These are phyloP conservation scores for Panulirus ornatus DNA, from an alignment of 1,140 invertebrate species.

Conservation along the genomic window DNA sequence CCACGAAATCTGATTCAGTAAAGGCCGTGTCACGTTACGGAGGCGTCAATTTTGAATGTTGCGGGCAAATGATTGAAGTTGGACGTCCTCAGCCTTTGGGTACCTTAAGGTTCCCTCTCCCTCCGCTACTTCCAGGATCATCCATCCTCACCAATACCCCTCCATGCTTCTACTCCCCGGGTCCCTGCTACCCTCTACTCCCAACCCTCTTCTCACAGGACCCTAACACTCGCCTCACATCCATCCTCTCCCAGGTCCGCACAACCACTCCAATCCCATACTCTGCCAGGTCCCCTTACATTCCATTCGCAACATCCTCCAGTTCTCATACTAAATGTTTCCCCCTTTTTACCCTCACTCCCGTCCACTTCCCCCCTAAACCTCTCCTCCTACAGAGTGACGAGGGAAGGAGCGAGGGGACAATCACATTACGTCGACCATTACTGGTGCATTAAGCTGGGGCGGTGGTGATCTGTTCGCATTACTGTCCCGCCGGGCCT, in stretches of 20 bases:
- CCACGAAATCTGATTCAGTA: too few relatives aligned
- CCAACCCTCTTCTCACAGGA: background rate
- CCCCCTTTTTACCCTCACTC: background rate
- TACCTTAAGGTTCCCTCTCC: too few relatives aligned
- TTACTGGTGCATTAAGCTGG: slow-evolving; percentile 30
- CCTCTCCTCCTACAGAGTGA: background rate
- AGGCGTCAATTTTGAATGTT: too few relatives aligned
- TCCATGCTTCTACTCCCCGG: too few relatives aligned
- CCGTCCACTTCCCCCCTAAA: background rate
- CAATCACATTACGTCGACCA: slow-evolving; percentile 27
- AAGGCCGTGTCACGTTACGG: too few relatives aligned
- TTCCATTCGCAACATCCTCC: too few relatives aligned
- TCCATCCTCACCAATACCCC: too few relatives aligned
- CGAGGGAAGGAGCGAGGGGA: background rate
- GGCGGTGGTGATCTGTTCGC: slow-evolving; percentile 9
- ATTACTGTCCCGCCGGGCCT: background rate
- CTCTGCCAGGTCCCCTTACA: background rate
- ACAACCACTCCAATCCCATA: too few relatives aligned
- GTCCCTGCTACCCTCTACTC: background rate
- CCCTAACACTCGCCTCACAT: background rate
- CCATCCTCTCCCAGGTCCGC: background rate
- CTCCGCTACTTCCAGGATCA: too few relatives aligned
- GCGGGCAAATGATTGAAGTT: too few relatives aligned
- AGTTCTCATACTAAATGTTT: background rate
- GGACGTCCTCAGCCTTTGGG: too few relatives aligned